Conservation (phyloP, 2,797 vertebrate genomes). For the Muscicapa striata region DNA sequence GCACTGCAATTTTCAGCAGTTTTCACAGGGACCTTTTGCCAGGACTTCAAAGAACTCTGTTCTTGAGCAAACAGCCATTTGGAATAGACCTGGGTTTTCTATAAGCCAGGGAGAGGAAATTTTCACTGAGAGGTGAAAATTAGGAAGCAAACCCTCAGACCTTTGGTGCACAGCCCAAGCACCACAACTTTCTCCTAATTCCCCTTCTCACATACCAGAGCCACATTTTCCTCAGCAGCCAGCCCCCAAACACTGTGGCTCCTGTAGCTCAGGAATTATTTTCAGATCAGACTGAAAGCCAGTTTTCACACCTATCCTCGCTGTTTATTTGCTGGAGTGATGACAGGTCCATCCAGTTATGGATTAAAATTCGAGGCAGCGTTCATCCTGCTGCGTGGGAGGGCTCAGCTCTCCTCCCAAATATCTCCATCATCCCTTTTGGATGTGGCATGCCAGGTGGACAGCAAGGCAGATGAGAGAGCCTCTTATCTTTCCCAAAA, state of each 20-base stretch:
- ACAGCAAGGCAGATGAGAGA: not conserved
- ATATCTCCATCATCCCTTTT: not conserved
- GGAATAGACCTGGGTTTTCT: not conserved
- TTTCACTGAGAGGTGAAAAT: not conserved
- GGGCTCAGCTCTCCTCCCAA: not conserved
- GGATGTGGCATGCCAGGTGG: not conserved
- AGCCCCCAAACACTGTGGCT: not conserved
- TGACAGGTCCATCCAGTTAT: not conserved
- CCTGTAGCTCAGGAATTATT: not conserved
- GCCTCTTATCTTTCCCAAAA: not conserved
- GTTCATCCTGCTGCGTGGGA: not conserved
- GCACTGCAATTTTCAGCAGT: constrained; percentile 1
- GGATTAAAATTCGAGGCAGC: not conserved
- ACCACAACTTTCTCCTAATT: not conserved
- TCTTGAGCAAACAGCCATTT: constrained; percentile 4
- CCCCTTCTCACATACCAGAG: not conserved
- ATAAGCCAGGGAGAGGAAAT: not conserved
- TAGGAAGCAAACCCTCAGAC: not conserved
- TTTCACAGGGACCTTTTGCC: not conserved
- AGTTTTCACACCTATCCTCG: constrained; percentile 6
- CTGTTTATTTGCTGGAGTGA: constrained; percentile 25
- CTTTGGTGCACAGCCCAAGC: not conserved
- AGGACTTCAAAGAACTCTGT: constrained; percentile 10
- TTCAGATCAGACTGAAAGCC: constrained; percentile 8
- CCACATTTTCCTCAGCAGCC: not conserved